Percentiles rank a stretch among this genome's conserved stretches.
These are phyloP conservation scores for Lasioglossum pauxillum DNA, from an alignment of 2,888 invertebrate species.

Conservation along the genomic window DNA sequence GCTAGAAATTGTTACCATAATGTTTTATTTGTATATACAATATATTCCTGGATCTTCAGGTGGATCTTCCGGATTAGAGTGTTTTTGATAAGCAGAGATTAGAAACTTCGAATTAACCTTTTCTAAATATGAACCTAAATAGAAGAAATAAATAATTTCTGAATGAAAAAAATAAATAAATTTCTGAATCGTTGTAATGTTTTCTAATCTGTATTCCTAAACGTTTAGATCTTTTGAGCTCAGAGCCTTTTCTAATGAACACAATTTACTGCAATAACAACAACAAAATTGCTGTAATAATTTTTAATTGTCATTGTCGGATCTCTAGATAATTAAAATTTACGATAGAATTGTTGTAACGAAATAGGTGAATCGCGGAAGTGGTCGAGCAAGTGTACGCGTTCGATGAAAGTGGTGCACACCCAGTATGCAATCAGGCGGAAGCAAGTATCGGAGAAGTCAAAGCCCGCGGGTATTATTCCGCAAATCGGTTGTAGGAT, in stretches of 20 bases:
- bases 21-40: neutral
- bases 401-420: slow-evolving; percentile 26
- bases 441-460: slow-evolving; percentile 64
- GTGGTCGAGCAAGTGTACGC: neutral
- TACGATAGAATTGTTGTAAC: neutral
- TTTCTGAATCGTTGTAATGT: neutral
- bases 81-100: neutral
- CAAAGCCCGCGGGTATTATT: slow-evolving; percentile 66
- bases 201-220: neutral
- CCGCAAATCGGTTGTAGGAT: slow-evolving; percentile 73
- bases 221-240: neutral
- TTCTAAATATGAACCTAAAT: neutral
- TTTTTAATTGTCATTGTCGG: neutral
- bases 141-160: neutral
- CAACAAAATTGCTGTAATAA: neutral
- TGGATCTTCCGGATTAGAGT: neutral
- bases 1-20: neutral
- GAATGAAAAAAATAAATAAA: neutral
- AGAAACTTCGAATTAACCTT: neutral
- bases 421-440: slow-evolving; percentile 55
- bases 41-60: neutral
- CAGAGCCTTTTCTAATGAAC: neutral
- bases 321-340: neutral
- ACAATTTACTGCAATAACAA: too few species aligned
- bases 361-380: neutral